Evolutionary conservation across 1,140 invertebrate genomes (phyloP), one percentile per base, ranked within the genome.

Genomic region (Heliconius hewitsoni): DNA sequence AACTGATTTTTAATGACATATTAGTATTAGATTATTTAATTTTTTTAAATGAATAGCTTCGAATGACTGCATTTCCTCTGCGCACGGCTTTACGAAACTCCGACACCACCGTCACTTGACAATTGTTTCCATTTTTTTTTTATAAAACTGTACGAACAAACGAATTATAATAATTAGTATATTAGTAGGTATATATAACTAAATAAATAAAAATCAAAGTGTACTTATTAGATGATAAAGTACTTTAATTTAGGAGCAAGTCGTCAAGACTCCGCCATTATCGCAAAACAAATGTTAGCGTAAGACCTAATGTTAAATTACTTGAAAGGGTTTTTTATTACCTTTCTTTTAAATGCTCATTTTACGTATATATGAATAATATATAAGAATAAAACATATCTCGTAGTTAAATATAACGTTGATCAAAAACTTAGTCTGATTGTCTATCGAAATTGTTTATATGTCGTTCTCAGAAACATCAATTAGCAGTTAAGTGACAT

Each of bases 1-100:
- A 23, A n/a, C 55, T 60, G 55, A 60, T 60, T 57, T 52, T 57
- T 60, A 23, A 23, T 60, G 19, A n/a, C 0, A 2, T 60, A 60
- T 23, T 60, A 19, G 6, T 19, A 16, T 46, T 60, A 23, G 55
- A 60, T 60, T 60, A 60, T 66, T 66, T 66, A 66, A 27, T 27
- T 66, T 13, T 23, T 23, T 27, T 66, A 16, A 30, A 66, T 66
- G 4, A 39, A 52, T 16, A 66, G 50, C 66, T 72, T 81, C 77
- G 77, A 83, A 74, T 77, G 66, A 37, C 57, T 74, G 77, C 73
- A 70, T 74, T 76, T 73, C 84, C 78, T 78, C 84, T 87, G 85
- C 79, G 91, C 92, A 94, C 92, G 91, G 91, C 91, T 93, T 85
- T 91, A 88, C 91, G 92, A 92, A 93, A 94, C 92, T 94, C 92